Base-by-base conservation (phyloP, 2,797 vertebrate species). In the Gymnoscopelus microlampas region DNA sequence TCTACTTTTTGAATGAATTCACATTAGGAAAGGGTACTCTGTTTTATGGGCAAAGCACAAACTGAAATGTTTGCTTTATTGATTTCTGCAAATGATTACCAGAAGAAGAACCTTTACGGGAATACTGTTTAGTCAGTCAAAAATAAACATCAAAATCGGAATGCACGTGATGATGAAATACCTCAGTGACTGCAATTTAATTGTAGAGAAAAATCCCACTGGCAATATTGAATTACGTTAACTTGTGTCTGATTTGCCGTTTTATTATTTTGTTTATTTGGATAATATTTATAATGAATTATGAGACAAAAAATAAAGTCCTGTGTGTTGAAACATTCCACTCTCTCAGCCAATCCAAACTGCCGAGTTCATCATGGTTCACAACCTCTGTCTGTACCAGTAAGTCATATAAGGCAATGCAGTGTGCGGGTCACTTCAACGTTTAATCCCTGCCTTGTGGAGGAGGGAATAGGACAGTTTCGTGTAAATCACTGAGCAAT, bases 11-110 rank as follows among this genome's bases (percentile, higher is more conserved):
- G 15, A 53, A 53, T 19, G 53, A 53, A 3, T 4, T 55, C 19
- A 19, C 19, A 19, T 19, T 55, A 1, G 15, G 15, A 15, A 55
- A 55, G 13, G 6, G 53, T 24, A 4, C 35, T 29, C 26, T 29
- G 26, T 29, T 2, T 29, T 29, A 29, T 29, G 29, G 3, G 7
- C 49, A 50, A 74, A 59, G 66, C 71, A 24, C 35, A 71, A 44
- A 1, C 0, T 12, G 47, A 55, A 79, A 66, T 83, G 74, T 86
- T 88, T 86, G 71, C 19, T 23, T 5, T 54, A 89, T 87, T 84
- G 87, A 89, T 87, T 79, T 2, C 57, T 51, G 65, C 32, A 56
- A 86, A 90, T 89, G 59, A 87, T 88, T 89, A 60, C 56, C 65
- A 11, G 14, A 48, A 23, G 60, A 76, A 61, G 19, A 19, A 19